These are phyloP conservation scores for Leucosticte australis DNA, from an alignment of 2,113 vertebrate species.

Conservation along the genomic window DNA sequence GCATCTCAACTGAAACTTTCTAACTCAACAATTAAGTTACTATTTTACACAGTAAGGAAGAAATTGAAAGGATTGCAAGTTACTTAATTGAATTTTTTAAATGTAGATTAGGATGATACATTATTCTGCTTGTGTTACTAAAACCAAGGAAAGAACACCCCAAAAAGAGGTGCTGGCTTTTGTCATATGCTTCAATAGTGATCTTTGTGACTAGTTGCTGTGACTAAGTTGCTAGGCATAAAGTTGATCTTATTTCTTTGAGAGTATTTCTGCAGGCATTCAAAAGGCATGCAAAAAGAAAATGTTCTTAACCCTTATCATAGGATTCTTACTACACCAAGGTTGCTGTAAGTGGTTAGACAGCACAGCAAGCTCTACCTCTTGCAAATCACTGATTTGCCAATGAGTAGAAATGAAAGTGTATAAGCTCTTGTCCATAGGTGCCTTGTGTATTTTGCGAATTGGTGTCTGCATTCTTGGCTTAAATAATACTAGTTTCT, in stretches of 20 bases:
- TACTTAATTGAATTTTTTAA: not conserved
- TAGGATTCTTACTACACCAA: not conserved
- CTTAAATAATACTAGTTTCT: not conserved
- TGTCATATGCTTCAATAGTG: not conserved
- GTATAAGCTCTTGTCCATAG: not conserved
- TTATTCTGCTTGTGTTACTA: not conserved
- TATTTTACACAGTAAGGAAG: not conserved
- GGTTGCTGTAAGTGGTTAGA: not conserved
- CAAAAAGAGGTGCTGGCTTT: not conserved
- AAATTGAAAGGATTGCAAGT: not conserved
- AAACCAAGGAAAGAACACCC: accelerated
- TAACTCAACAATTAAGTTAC: not conserved
- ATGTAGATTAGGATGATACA: not conserved
- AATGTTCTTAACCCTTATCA: not conserved
- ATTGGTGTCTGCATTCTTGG: not conserved
- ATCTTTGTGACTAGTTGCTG: not conserved
- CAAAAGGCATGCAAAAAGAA: not conserved
- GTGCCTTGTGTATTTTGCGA: not conserved
- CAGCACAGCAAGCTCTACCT: not conserved
- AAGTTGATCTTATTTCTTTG: not conserved
- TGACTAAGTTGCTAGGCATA: not conserved
- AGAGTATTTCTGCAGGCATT: not conserved
- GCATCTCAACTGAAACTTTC: not conserved
- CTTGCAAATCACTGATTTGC: not conserved
- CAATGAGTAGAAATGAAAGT: not conserved